Evolutionary conservation across 2,888 invertebrate genomes (phyloP).

Genomic region (Baccha elongata): DNA sequence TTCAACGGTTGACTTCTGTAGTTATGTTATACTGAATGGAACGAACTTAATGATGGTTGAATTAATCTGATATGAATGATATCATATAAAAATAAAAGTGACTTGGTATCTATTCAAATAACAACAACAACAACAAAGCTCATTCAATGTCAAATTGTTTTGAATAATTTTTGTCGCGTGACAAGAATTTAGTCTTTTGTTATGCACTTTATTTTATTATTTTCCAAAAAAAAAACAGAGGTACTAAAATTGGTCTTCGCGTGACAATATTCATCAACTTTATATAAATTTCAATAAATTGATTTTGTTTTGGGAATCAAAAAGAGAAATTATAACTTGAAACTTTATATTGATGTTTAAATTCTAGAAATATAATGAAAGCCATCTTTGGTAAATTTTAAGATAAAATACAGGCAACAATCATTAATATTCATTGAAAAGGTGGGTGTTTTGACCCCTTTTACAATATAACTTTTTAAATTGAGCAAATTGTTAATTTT

Average conservation of each 20-base stretch:
- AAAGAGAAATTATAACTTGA: no score
- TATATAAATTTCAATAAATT: constrained; percentile 29
- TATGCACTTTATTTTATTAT: constrained; percentile 18
- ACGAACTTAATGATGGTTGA: constrained; percentile 6
- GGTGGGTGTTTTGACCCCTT: no score
- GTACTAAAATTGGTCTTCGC: not conserved
- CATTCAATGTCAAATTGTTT: constrained; percentile 52
- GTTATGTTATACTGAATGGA: not conserved
- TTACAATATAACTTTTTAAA: no score
- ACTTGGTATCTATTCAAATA: constrained; percentile 4
- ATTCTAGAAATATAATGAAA: no score
- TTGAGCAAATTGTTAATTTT: no score
- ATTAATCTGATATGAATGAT: constrained; percentile 21
- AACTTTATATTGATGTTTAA: no score
- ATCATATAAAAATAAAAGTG: constrained; percentile 4
- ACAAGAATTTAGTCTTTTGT: constrained; percentile 30
- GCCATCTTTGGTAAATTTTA: no score
- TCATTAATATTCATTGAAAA: no score
- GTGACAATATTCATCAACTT: constrained; percentile 7
- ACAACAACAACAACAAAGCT: not conserved
- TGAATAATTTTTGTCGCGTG: constrained; percentile 27
- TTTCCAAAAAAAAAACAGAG: not conserved
- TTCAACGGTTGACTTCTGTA: constrained; percentile 21
- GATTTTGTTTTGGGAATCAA: no score
- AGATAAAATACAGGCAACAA: no score